Base-by-base conservation (phyloP, 2,888 invertebrate genomes). In the Rutpela maculata region DNA sequence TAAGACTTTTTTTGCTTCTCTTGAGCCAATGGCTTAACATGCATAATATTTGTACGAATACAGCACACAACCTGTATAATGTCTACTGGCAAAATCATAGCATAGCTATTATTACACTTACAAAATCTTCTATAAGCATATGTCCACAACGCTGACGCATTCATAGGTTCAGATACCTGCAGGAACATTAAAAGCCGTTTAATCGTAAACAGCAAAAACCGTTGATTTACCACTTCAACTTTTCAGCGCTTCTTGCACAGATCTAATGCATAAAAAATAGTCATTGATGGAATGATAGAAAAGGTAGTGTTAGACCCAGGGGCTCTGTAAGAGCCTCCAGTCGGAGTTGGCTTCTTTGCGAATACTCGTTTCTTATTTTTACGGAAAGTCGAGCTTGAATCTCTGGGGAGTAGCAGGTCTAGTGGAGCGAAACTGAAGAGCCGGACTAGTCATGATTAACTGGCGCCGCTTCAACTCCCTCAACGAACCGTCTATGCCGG, bases 381-480 rank as follows among this genome's bases (percentile, higher is more conserved):
- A 60, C 66, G 43, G 73, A 50, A 59, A 73, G 55, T 76, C 76
- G 60, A 68, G 73, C 59, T 35, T 10, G 55, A 68, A 26, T 69
- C 81, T 68, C 76, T 3, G 6, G 81, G 74, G 81, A 79, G 57
- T 72, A 57, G 56, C 70, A 75, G 75, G 79, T 78, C 76, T 81
- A 74, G 75, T 78, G 78, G 68, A 70, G 78, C 80, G 80, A 59
- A 79, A 77, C 78, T 76, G 79, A 69, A 76, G 75, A 81, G 79
- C 70, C 77, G 66, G 73, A 65, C 74, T 72, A 76, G 75, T 69
- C 81, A 78, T 80, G 81, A 81, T 81, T 81, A 81, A 80, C 80
- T 75, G 71, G 79, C 74, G 77, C 77, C 77, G 66, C 75, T 73
- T n/a, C 63, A 65, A 67, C 68, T 79, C 81, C 79, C 80, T 66